Evolutionary conservation across 2,888 invertebrate genomes (phyloP), one percentile per base, ranked within the genome.

Genomic region (Ophion costatus): DNA sequence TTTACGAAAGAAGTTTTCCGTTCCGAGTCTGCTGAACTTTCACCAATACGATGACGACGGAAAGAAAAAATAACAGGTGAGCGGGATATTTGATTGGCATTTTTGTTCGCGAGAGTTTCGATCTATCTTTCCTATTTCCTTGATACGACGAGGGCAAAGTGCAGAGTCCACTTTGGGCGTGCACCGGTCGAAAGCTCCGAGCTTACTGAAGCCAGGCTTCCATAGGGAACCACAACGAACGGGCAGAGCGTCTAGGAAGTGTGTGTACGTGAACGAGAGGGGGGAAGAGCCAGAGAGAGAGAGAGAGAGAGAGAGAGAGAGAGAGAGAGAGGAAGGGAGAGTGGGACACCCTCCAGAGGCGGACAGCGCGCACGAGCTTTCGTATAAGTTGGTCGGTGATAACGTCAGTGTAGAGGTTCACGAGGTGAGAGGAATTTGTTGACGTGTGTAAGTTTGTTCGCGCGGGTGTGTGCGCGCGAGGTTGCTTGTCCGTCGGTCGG

Each of bases 161-260:
- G 61, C n/a, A 6, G 75, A 59, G 24, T 57, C 56, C 38, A 17
- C 22, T 57, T 75, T 64, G 84, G 77, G 80, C 88, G 88, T 88
- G 89, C 83, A 90, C 91, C 91, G 91, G 87, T 87, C 89, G 89
- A 91, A 92, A 93, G 93, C 92, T 92, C 90, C 88, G 90, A 92
- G 92, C 93, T 92, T 91, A 93, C 93, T 93, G 92, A 93, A 89
- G 90, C 90, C 91, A 88, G 90, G 90, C 89, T 87, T 86, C 88
- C 87, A 87, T 84, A 82, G 82, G 86, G 64, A 69, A 76, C 64
- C 79, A 76, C 75, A 74, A 67, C 76, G 66, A 83, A 69, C 80
- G 51, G 59, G 76, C 82, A 82, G 69, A 86, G 29, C 45, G 22
- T 61, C 66, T 78, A 78, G 74, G 71, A 69, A 67, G 42, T 33